Conservation (phyloP, 2,113 vertebrate genomes). For the Megaleporinus macrocephalus region DNA sequence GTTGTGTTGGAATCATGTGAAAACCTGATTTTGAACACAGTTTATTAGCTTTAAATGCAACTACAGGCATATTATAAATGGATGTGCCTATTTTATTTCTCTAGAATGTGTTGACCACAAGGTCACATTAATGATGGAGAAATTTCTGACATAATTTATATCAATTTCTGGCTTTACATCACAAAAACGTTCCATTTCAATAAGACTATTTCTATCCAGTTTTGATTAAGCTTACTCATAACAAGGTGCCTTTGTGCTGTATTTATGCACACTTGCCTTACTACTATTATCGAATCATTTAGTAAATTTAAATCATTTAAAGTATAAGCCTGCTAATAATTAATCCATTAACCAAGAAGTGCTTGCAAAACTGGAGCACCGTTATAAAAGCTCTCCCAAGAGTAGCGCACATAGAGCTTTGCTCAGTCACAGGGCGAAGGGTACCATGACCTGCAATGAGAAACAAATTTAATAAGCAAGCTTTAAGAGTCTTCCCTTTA, state of each 20-base stretch:
- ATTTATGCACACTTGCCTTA: background rate
- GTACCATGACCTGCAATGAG: conserved; percentile 18
- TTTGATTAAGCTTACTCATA: background rate
- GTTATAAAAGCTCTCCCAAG: conserved; percentile 8
- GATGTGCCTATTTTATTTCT: too few species aligned
- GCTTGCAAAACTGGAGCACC: background rate
- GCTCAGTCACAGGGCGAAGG: background rate
- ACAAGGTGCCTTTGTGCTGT: background rate
- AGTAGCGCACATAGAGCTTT: background rate
- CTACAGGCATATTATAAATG: too few species aligned
- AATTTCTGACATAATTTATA: too few species aligned
- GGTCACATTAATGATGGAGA: too few species aligned
- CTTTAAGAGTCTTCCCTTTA: conserved; percentile 67
- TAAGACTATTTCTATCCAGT: too few species aligned
- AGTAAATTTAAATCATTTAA: background rate
- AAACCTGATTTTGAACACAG: too few species aligned
- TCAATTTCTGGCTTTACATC: too few species aligned
- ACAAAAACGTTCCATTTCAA: too few species aligned
- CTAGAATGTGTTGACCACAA: too few species aligned
- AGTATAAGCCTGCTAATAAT: background rate
- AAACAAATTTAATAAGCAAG: conserved; percentile 72
- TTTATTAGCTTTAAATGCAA: too few species aligned
- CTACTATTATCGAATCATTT: background rate
- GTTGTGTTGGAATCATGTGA: too few species aligned
- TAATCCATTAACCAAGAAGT: background rate